Evolutionary conservation across 2,797 vertebrate genomes (phyloP), one percentile per base, ranked within the genome.

Genomic region (Acanthopagrus latus): DNA sequence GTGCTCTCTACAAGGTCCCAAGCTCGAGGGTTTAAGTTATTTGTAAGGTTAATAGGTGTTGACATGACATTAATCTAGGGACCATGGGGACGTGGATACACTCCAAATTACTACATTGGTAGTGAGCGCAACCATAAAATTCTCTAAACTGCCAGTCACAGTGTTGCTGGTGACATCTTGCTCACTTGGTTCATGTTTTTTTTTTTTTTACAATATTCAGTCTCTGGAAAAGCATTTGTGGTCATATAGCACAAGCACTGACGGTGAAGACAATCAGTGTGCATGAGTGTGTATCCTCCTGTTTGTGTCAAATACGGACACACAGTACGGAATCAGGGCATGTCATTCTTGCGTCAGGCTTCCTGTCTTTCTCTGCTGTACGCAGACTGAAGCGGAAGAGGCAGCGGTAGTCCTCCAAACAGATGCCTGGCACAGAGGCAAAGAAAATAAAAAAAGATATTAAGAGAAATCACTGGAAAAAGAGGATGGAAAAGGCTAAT

Each of bases 281-380:
- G 57, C 7, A 60, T 68, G 79, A 70, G 60, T 74, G 80, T 76
- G 64, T 23, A 65, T 86, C 83, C 71, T 83, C 64, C 13, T 64
- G 20, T 77, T 70, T 71, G 78, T 68, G 67, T 57, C 25, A 41
- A 69, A 85, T 38, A 38, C 11, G 59, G 60, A 72, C 58, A 60
- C 63, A 41, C 25, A 55, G 68, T 51, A 13, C 38, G 2, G 77
- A 79, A 41, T 47, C 47, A 7, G 69, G 8, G 47, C 58, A 43
- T 71, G 85, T 79, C 81, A 75, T 41, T 83, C 71, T 82, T 88
- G 81, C 81, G 43, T 86, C 86, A 82, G 46, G 82, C 84, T 92
- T 93, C 92, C 91, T 90, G 87, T 85, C 76, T 91, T 89, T 93
- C 86, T 91, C 79, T 80, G 55, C 10, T 43, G 63, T 62, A 63